phyloP scores from a whole-genome alignment of 2,797 vertebrate genomes.

The Meriones psammophilus region DNA sequence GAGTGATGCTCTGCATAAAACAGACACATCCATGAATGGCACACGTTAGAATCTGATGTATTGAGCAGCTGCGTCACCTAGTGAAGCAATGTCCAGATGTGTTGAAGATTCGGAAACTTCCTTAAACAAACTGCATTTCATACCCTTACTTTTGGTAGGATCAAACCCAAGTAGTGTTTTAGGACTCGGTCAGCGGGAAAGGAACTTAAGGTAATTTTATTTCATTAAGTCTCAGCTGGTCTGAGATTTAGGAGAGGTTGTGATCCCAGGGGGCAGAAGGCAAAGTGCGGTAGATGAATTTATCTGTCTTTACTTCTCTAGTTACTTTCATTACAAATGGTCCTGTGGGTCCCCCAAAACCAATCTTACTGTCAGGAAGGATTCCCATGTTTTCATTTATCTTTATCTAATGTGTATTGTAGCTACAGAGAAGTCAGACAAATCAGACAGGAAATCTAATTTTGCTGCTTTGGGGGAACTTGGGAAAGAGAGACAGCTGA shows the following conservation, averaged over 20 bases:
- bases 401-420: slow-evolving; percentile 16
- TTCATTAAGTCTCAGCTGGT: slow-evolving; percentile 23
- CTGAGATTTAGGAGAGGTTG: slow-evolving; percentile 42
- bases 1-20: not conserved
- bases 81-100: not conserved
- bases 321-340: not conserved
- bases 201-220: not conserved
- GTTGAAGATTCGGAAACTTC: not conserved
- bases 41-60: not conserved
- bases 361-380: not conserved
- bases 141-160: not conserved
- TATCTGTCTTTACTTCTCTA: not conserved
- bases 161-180: not conserved
- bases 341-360: not conserved
- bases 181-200: not conserved
- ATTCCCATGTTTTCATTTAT: not conserved
- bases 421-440: not conserved
- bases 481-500: not conserved
- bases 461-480: not conserved
- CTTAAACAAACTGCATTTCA: slow-evolving; percentile 22
- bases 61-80: not conserved
- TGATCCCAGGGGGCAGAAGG: not conserved
- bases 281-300: not conserved
- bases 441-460: slow-evolving; percentile 5
- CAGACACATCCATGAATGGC: not conserved